phyloP scores from a whole-genome alignment of 2,797 vertebrate genomes.

The Arrhamphus sclerolepis region DNA sequence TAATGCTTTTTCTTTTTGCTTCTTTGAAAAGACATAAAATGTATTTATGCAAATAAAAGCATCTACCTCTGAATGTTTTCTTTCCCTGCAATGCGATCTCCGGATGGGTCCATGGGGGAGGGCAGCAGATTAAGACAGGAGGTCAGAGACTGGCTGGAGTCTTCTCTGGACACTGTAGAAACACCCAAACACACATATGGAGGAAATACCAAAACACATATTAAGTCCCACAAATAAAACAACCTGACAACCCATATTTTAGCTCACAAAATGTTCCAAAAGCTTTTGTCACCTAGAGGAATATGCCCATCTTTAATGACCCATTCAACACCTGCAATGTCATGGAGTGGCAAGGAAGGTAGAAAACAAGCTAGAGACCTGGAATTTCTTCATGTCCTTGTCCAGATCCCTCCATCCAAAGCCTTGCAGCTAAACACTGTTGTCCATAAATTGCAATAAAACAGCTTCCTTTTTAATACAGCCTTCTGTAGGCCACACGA shows the following conservation, averaged over 20 bases:
- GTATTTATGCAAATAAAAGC: neutral
- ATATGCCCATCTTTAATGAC: slow-evolving; percentile 11
- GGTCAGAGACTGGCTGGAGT: slow-evolving; percentile 92
- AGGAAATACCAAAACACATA: neutral
- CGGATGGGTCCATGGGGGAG: slow-evolving; percentile 82
- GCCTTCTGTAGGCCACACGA: slow-evolving; percentile 68
- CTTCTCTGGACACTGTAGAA: slow-evolving; percentile 88
- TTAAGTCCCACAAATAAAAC: slow-evolving; percentile 1
- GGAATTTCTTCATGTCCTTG: slow-evolving; percentile 39
- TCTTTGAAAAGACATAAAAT: no score
- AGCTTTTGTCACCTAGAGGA: slow-evolving; percentile 1
- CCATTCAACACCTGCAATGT: slow-evolving; percentile 20
- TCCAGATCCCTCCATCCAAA: slow-evolving; percentile 44
- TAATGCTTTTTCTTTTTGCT: neutral
- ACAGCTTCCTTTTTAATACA: slow-evolving; percentile 77
- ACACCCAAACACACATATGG: slow-evolving; percentile 31
- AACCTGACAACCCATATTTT: slow-evolving; percentile 1
- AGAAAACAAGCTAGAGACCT: slow-evolving; percentile 29
- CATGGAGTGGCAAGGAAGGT: slow-evolving; percentile 6
- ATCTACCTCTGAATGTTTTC: slow-evolving; percentile 86
- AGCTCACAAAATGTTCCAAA: slow-evolving; percentile 10
- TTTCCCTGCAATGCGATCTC: slow-evolving; percentile 83
- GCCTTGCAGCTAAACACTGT: slow-evolving; percentile 23
- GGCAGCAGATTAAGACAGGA: slow-evolving; percentile 90
- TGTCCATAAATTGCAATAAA: slow-evolving; percentile 68